Conservation (phyloP, 2,113 vertebrate species). For the Dasyprocta punctata region DNA sequence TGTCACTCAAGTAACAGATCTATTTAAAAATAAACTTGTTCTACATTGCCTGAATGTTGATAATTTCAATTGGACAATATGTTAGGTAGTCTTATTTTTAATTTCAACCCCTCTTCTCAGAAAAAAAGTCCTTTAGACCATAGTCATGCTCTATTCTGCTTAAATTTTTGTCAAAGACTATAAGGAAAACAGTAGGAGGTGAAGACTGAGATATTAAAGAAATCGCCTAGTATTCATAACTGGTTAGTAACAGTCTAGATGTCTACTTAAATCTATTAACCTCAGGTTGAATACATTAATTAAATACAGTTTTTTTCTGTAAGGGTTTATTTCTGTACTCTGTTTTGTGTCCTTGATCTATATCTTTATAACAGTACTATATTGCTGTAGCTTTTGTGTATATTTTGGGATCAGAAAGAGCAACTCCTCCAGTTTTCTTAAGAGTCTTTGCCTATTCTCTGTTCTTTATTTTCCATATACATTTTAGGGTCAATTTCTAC, state of each 20-base stretch:
- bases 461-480: background rate
- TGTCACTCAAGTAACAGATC: background rate
- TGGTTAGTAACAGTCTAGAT: background rate
- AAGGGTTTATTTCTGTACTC: background rate
- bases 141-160: background rate
- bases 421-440: background rate
- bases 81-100: background rate
- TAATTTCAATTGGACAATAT: background rate
- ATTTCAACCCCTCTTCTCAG: background rate
- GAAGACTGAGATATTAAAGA: background rate
- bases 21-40: constrained; percentile 36
- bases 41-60: background rate
- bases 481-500: background rate
- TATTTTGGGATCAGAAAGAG: background rate
- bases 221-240: background rate
- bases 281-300: background rate
- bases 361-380: background rate
- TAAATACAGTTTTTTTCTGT: background rate
- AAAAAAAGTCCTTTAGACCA: background rate
- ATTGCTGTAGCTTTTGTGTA: background rate
- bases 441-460: background rate
- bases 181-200: background rate
- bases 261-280: background rate
- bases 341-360: background rate
- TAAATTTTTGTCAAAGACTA: background rate